Evolutionary conservation across 1,140 invertebrate genomes (phyloP), one percentile per base, ranked within the genome.

Genomic region (Ips typographus): DNA sequence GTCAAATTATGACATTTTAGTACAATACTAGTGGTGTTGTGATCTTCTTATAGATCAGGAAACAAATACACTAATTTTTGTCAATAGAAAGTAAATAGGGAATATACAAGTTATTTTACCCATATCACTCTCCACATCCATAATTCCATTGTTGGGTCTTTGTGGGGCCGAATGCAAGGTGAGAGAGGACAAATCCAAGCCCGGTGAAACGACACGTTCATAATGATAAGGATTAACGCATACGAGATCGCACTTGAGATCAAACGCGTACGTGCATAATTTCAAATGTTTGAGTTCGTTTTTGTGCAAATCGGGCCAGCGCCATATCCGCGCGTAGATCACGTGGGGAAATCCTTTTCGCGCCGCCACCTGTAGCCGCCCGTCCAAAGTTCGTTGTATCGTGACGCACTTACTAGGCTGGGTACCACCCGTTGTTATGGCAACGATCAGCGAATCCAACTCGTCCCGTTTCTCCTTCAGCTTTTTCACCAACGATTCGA

Each of bases 221-320:
- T 99, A 99, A 80, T 99, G 98, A 81, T 99, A 99, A 1, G 98
- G 98, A 86, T 98, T 99, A 1, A 99, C 96, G 83, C 98, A 99
- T 5, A 99, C 96, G 70, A 94, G 94, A 83, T 98, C 94, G 82
- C 93, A 94, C 81, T 95, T 94, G 72, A 94, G 85, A 85, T 95
- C 93, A 82, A 94, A 94, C 55, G 92, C 92, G 83, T 91, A 94
- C 82, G 96, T 92, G 81, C 97, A 99, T 79, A 92, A 95, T 81
- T 97, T 96, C 3, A 95, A 91, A 80, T 98, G 96, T 81, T 98
- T 99, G 62, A 99, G 83, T 84, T 99, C 98, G 83, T 99, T 99
- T 83, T 99, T 99, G 81, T 98, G 96, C 41, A 99, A 84, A 83
- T 99, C 97, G 1, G 96, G 96, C 96, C 96, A 99, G 73, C 98